Base-by-base conservation (phyloP, 2,797 vertebrate species). In the Semaprochilodus insignis region DNA sequence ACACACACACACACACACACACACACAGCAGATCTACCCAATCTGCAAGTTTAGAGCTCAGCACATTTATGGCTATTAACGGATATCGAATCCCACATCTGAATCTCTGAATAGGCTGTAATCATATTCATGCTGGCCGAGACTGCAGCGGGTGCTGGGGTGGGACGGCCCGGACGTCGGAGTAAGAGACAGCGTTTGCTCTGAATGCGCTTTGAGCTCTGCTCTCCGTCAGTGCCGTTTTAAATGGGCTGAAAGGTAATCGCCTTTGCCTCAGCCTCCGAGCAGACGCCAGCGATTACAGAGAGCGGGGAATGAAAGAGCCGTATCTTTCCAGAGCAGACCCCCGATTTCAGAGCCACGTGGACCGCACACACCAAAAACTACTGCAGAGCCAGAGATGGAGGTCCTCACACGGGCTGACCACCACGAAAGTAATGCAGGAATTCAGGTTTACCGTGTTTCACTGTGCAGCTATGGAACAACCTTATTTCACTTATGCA, bases 41-140 rank as follows among this genome's bases (percentile, higher is more conserved):
- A 80, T 80, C 74, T 83, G 27, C 72, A 71, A 80, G 54, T 87
- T 67, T 78, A 88, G 86, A 63, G 70, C 85, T 89, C 78, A 89
- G 82, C 65, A 83, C 85, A 89, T 88, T 88, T 74, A 40, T 80
- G 81, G 77, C 88, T 78, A 86, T 91, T 90, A 91, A 85, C 78
- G 2, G 19, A 82, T 87, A 92, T 92, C 75, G 3, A 85, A 76
- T 81, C 84, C 82, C 83, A 87, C 88, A 88, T 91, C 88, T 87
- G 89, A 91, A 91, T 88, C 86, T 80, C 80, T 87, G 87, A 91
- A 87, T 25, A 89, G 90, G 63, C 86, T 75, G 44, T 91, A 92
- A 93, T 92, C 87, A 87, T 85, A 90, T 92, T 90, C 86, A 84
- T 44, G 88, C 86, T 85, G 85, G 91, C 90, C 91, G 87, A 90